Conservation (phyloP, 1,140 invertebrate species). For the Araneus ventricosus region DNA sequence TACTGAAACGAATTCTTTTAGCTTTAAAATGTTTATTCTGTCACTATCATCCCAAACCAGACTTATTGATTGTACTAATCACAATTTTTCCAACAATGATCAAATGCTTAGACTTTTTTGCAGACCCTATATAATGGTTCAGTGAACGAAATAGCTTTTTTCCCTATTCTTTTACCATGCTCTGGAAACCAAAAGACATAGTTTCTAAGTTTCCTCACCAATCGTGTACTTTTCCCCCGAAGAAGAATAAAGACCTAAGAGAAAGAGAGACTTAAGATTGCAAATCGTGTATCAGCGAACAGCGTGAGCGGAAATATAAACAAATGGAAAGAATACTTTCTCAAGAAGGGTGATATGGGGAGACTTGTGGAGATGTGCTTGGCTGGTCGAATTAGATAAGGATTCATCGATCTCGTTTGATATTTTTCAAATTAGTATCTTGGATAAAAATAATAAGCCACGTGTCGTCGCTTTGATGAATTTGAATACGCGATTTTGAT, state of each 20-base stretch:
- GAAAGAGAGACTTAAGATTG: slow-evolving; percentile 30
- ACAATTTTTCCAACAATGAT: neutral
- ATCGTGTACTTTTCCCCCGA: slow-evolving; percentile 6
- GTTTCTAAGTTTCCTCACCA: slow-evolving; percentile 25
- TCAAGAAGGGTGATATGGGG: neutral
- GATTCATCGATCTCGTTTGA: neutral
- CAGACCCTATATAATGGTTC: slow-evolving; percentile 11
- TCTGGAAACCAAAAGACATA: neutral
- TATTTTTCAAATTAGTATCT: slow-evolving; percentile 1
- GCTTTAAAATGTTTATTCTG: neutral
- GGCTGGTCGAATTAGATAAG: slow-evolving; percentile 21
- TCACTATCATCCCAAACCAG: slow-evolving; percentile 8
- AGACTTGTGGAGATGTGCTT: neutral
- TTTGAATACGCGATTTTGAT: neutral
- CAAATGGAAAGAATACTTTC: slow-evolving; percentile 34
- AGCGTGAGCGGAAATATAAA: slow-evolving; percentile 39
- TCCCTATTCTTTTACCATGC: neutral
- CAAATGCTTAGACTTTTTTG: neutral
- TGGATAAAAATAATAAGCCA: neutral
- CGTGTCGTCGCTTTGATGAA: neutral
- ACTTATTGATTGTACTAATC: slow-evolving; percentile 14
- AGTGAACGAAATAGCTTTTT: neutral
- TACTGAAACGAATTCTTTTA: neutral
- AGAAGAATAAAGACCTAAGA: slow-evolving; percentile 26
- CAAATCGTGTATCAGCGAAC: slow-evolving; percentile 27